Evolutionary conservation across 2,113 vertebrate species (phyloP).

Genomic region (Lichenostomus cassidix): DNA sequence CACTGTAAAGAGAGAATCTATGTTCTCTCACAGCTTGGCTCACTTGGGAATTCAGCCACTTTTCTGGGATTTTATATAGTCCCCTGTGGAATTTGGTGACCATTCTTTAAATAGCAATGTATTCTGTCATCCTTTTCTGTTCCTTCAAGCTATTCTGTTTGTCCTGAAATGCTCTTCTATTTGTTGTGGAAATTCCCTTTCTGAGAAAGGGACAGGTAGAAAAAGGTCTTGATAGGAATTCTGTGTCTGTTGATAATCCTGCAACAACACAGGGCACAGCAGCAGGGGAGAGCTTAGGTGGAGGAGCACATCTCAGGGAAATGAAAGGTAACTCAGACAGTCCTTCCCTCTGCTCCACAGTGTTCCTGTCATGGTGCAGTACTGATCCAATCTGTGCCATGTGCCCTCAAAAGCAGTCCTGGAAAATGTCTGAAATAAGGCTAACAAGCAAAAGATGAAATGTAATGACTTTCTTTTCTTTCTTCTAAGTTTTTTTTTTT

Average conservation of each 20-base stretch:
- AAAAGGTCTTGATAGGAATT: neutral
- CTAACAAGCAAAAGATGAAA: neutral
- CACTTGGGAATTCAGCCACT: neutral
- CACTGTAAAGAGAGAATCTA: neutral
- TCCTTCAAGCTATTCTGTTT: neutral
- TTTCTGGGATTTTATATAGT: neutral
- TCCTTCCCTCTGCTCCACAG: neutral
- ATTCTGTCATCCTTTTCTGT: neutral
- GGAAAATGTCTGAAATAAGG: neutral
- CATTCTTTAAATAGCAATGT: neutral
- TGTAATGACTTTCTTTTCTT: neutral
- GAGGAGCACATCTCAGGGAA: neutral
- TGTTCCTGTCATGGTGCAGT: neutral
- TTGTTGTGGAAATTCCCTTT: neutral
- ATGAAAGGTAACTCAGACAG: neutral
- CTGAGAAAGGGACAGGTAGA: neutral
- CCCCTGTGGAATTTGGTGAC: neutral
- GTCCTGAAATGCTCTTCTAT: neutral
- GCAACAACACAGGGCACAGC: neutral
- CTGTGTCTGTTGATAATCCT: neutral
- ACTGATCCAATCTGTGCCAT: neutral
- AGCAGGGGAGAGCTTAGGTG: neutral
- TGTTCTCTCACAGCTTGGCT: neutral
- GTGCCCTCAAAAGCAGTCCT: neutral
- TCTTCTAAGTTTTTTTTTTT: neutral